These are phyloP conservation scores for Orussus abietinus DNA, from an alignment of 1,140 invertebrate genomes.

Conservation along the genomic window DNA sequence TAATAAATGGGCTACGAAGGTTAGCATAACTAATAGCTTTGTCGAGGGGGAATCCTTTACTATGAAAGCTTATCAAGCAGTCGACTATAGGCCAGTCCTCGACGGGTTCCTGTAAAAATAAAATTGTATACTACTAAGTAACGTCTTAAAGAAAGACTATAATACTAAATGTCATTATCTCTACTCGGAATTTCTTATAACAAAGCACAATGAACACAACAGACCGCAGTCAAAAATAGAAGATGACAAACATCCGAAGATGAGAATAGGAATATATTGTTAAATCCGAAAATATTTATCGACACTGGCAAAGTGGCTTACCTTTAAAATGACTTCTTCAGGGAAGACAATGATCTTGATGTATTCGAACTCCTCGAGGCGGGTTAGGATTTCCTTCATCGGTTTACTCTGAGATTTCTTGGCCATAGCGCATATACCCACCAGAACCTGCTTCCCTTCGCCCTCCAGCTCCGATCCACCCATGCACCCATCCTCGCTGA, in stretches of 20 bases:
- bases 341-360: conserved; percentile 90
- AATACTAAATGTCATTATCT: too few relatives aligned
- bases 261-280: too few relatives aligned
- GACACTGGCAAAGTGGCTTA: conserved; percentile 43
- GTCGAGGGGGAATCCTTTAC: conserved; percentile 95
- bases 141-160: neutral
- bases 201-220: too few relatives aligned
- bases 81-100: conserved; percentile 98
- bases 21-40: conserved; percentile 98
- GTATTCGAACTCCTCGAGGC: conserved; percentile 94
- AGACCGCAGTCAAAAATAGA: too few relatives aligned
- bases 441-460: conserved; percentile 80
- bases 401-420: conserved; percentile 98
- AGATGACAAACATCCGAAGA: too few relatives aligned
- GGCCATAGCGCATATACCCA: conserved; percentile 97
- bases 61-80: conserved; percentile 98
- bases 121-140: conserved; percentile 6
- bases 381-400: conserved; percentile 95
- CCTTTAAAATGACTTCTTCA: conserved; percentile 91
- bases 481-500: conserved; percentile 56
- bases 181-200: too few relatives aligned
- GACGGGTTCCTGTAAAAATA: conserved; percentile 74
- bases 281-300: too few relatives aligned
- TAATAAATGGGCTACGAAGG: conserved; percentile 91
- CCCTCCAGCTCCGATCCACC: conserved; percentile 50